These are phyloP conservation scores for Gallinago jamesoni DNA, from an alignment of 2,113 vertebrate species.

Conservation along the genomic window DNA sequence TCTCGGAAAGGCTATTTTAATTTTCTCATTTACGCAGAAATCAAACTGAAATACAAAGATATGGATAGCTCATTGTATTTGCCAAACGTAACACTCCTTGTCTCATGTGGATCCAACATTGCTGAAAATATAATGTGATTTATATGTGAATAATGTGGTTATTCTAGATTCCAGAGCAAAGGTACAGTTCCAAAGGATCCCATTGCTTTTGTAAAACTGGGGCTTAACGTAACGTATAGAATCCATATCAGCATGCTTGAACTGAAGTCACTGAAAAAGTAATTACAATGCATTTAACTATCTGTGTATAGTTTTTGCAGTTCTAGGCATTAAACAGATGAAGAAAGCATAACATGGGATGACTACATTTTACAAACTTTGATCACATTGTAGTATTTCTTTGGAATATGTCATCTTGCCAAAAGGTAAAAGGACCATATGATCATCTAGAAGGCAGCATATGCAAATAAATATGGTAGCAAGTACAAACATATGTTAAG, in stretches of 20 bases:
- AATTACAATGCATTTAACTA: neutral
- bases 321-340: neutral
- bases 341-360: neutral
- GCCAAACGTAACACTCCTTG: neutral
- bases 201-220: neutral
- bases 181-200: neutral
- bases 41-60: neutral
- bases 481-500: conserved; percentile 59
- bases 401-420: conserved; percentile 48
- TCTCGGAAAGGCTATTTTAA: neutral
- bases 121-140: neutral
- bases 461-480: conserved; percentile 64
- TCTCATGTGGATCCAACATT: neutral
- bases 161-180: neutral
- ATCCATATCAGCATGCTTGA: neutral
- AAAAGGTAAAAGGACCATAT: conserved; percentile 68
- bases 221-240: neutral
- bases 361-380: conserved; percentile 18
- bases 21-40: neutral
- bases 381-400: conserved; percentile 17
- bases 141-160: neutral
- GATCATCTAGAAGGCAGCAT: conserved; percentile 54
- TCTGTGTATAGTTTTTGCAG: neutral
- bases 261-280: neutral
- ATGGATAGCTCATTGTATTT: neutral